These are phyloP conservation scores for Nematopogon swammerdamellus DNA, from an alignment of 2,888 invertebrate genomes.

Conservation along the genomic window DNA sequence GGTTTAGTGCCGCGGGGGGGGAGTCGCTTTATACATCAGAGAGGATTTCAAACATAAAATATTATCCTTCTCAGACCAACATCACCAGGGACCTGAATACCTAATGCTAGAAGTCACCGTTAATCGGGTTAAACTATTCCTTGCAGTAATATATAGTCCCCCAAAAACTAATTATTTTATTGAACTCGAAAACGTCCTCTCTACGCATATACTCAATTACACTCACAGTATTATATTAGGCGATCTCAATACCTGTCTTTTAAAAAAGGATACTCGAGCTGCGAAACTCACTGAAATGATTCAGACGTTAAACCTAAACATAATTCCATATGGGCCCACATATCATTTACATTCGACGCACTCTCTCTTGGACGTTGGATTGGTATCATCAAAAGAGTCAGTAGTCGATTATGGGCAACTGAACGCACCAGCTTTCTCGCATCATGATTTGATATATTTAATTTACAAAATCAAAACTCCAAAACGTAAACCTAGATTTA, in stretches of 20 bases:
- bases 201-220: background rate
- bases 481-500: background rate
- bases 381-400: background rate
- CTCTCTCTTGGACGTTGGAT: background rate
- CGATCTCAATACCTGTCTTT: background rate
- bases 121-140: slow-evolving; percentile 5
- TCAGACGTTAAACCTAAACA: background rate
- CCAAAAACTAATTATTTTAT: slow-evolving; percentile 6
- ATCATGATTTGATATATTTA: background rate
- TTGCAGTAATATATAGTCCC: slow-evolving; percentile 7
- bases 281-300: background rate
- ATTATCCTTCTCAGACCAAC: background rate
- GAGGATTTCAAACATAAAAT: slow-evolving; percentile 3
- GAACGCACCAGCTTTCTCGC: background rate
- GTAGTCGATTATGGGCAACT: background rate
- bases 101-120: slow-evolving; percentile 4
- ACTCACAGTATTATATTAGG: background rate
- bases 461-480: background rate
- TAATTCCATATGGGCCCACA: background rate
- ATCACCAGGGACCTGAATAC: slow-evolving; percentile 3
- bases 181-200: slow-evolving; percentile 4
- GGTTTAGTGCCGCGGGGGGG: slow-evolving; percentile 3
- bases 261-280: background rate
- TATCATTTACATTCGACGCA: background rate
- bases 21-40: slow-evolving; percentile 7